Percentiles rank a stretch among this genome's conserved stretches.
Conservation (phyloP, 2,113 vertebrate genomes). For the Muscicapa adusta region DNA sequence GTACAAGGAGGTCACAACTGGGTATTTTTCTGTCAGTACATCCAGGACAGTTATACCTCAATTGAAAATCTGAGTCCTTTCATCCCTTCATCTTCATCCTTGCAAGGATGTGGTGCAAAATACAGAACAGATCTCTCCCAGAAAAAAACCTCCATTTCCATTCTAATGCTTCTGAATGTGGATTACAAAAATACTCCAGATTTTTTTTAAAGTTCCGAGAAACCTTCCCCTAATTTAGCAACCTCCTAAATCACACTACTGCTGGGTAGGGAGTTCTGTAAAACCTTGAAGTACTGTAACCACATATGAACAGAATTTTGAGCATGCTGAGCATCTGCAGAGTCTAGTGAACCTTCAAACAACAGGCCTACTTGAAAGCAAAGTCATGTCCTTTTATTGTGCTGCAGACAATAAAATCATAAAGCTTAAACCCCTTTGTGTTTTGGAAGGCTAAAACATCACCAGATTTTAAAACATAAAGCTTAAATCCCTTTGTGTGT, state of each 20-base stretch:
- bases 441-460: constrained; percentile 24
- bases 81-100: not conserved
- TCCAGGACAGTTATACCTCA: not conserved
- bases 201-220: not conserved
- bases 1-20: not conserved
- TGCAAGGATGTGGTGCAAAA: not conserved
- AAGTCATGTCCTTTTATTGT: constrained; percentile 54
- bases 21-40: not conserved
- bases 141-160: not conserved
- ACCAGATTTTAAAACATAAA: constrained; percentile 51
- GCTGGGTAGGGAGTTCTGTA: not conserved
- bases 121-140: not conserved
- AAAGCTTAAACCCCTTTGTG: constrained; percentile 42
- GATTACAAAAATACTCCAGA: not conserved
- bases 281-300: constrained; percentile 4
- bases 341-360: constrained; percentile 46
- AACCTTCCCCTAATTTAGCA: constrained; percentile 12
- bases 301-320: constrained; percentile 32
- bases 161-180: not conserved
- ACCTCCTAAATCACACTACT: not conserved
- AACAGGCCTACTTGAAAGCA: constrained; percentile 42
- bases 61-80: not conserved
- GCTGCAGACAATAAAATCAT: constrained; percentile 57
- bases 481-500: constrained; percentile 27
- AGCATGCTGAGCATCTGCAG: constrained; percentile 49